Evolutionary conservation across 2,797 vertebrate species (phyloP), one percentile per base, ranked within the genome.

Genomic region (Spizella passerina): DNA sequence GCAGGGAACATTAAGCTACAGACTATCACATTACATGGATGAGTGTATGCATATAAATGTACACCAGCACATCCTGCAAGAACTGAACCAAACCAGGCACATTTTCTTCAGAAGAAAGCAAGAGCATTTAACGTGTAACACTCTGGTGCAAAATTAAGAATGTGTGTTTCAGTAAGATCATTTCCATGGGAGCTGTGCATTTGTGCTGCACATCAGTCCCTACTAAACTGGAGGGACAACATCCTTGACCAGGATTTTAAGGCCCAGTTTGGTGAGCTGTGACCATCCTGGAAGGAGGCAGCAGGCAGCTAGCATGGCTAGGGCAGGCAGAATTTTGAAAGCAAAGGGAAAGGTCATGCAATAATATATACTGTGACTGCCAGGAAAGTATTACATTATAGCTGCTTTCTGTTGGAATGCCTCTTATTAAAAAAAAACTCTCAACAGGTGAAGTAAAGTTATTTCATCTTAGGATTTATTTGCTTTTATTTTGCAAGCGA

Each of bases 151-250:
- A 68, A 69, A 61, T 39, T 49, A 47, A 71, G 50, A 68, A 47
- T 4, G 9, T 26, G 12, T 3, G 3, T n/a, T 57, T 63, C 30
- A 55, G 10, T 44, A 36, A 14, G 12, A 59, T 10, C 2, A 4
- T 1, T 75, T 81, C 57, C n/a, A 41, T 0, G 0, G n/a, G 36
- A 63, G n/a, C 38, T 50, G 27, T 24, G 30, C 6, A 6, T 71
- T 69, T 23, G 18, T 46, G 38, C 38, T 76, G 49, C 32, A 38
- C 23, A 14, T 9, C 30, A 68, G 7, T 5, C 30, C 15, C 46
- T 46, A 6, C 26, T 69, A 8, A 50, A 29, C 21, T 4, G 41
- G 44, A 50, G 22, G 10, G 24, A 52, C 16, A 61, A 29, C 16
- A 22, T 6, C 36, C 16, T 82, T 52, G 12, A 32, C 2, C 21